Conservation (phyloP, 2,113 vertebrate species). For the Mesocricetus auratus region DNA sequence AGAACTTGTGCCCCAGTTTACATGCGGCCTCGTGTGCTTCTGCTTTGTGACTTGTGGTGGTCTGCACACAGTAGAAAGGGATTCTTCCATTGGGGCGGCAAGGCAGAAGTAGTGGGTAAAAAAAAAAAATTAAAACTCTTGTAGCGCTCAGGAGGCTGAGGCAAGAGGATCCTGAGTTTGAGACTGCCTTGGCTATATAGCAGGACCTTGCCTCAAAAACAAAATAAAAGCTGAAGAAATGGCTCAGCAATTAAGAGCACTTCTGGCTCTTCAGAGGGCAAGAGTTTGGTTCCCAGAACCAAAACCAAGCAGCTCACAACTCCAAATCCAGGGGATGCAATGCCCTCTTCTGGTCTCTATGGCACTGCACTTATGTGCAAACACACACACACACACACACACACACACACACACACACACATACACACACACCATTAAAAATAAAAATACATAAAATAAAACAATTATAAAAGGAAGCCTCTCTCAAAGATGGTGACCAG, state of each 20-base stretch:
- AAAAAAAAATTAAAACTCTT: neutral
- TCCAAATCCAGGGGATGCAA: neutral
- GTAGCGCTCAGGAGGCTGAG: neutral
- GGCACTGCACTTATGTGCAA: neutral
- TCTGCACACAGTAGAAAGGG: neutral
- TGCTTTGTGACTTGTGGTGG: neutral
- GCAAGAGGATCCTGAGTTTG: neutral
- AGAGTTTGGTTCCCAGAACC: neutral
- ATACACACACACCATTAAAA: neutral
- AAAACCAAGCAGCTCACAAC: neutral
- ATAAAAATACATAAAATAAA: neutral
- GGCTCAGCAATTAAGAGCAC: neutral
- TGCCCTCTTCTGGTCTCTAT: neutral
- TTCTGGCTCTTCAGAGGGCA: neutral
- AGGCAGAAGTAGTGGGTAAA: neutral
- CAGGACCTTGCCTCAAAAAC: neutral
- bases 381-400: neutral
- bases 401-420: neutral
- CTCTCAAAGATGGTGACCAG: no score
- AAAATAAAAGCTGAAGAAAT: neutral
- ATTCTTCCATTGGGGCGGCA: neutral
- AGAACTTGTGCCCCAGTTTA: neutral
- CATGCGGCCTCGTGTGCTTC: rapidly evolving
- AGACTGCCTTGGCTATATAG: neutral
- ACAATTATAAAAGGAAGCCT: neutral